Conservation (phyloP, 2,888 invertebrate genomes). For the Acronicta leporina region DNA sequence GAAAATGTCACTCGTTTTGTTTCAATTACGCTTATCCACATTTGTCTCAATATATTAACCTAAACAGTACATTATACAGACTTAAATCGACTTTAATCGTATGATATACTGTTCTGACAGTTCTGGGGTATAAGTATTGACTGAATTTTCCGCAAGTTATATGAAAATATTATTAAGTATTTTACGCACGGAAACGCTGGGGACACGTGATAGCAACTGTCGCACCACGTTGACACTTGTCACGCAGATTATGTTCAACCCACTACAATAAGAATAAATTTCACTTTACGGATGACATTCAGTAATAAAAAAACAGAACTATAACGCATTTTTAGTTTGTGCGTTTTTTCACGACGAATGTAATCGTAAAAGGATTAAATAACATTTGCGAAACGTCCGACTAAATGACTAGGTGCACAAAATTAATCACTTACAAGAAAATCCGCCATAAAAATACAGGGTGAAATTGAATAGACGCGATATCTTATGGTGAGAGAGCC, state of each 20-base stretch:
- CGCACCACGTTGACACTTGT: constrained; percentile 38
- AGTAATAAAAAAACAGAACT: not conserved
- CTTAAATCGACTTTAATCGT: constrained; percentile 54
- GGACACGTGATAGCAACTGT: constrained; percentile 38
- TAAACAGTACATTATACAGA: no score
- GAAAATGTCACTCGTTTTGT: constrained; percentile 73
- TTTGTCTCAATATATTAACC: constrained; percentile 64
- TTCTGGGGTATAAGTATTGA: constrained; percentile 45
- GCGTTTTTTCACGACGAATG: no score
- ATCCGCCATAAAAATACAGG: no score
- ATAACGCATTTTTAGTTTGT: no score
- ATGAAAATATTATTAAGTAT: constrained; percentile 38
- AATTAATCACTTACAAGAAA: no score
- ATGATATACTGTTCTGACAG: constrained; percentile 44
- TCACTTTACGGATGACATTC: constrained; percentile 26
- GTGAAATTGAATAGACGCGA: no score
- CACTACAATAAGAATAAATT: constrained; percentile 15
- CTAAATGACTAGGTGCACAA: no score
- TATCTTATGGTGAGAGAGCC: no score
- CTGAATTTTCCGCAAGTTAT: constrained; percentile 30
- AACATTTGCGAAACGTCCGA: no score
- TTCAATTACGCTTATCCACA: constrained; percentile 71
- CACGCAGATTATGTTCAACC: constrained; percentile 24
- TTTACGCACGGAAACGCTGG: constrained; percentile 39
- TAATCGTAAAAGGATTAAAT: no score